Conservation (phyloP, 2,113 vertebrate species). For the Entomyzon cyanotis region DNA sequence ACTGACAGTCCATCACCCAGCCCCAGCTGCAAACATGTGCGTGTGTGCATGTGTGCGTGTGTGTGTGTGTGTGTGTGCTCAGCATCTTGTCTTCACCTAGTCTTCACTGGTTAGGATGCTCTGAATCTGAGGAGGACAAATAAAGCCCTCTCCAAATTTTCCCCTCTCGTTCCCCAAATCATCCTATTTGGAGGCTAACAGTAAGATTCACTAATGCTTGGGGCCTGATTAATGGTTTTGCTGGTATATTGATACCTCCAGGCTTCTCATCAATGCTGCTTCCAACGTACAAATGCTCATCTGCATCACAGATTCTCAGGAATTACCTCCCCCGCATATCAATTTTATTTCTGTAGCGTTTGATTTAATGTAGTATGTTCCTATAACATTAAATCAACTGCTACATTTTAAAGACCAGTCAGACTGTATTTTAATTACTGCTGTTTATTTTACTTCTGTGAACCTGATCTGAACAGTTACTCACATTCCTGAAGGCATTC, state of each 20-base stretch:
- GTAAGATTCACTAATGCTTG: not conserved
- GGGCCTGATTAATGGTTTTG: not conserved
- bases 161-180: not conserved
- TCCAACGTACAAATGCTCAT: not conserved
- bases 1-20: not conserved
- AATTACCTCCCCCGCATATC: not conserved
- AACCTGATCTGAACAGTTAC: conserved; percentile 55
- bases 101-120: not conserved
- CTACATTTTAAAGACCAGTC: not conserved
- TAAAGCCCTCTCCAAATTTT: not conserved
- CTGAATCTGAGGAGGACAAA: not conserved
- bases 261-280: not conserved
- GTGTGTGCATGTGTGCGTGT: accelerated
- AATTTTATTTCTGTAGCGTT: not conserved
- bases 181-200: not conserved
- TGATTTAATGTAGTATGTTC: not conserved
- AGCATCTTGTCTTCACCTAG: not conserved
- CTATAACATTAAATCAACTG: not conserved
- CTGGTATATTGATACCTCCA: not conserved
- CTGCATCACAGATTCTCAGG: not conserved
- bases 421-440: not conserved
- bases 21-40: not conserved
- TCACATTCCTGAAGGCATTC: conserved; percentile 95
- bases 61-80: not conserved
- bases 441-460: not conserved